Base-by-base conservation (phyloP, 2,797 vertebrate genomes). In the Micropoecilia bifurca region DNA sequence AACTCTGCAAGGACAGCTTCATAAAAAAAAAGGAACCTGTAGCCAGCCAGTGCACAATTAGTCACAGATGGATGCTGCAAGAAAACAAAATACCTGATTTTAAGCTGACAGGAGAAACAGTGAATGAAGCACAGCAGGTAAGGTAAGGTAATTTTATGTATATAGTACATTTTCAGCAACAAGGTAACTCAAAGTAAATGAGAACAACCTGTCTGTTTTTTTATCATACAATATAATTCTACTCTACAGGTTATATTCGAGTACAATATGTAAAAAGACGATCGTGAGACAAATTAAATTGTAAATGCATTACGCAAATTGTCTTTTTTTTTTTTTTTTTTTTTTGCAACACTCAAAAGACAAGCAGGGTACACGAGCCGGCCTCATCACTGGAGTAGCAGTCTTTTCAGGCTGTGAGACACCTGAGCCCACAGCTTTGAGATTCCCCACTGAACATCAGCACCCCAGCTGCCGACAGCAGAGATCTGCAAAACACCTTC, bases 1-100 rank as follows among this genome's bases (percentile, higher is more conserved):
- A 91, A 95, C 93, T 47, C 80, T 80, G 88, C 89, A 90, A 93
- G 92, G 84, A 90, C 91, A 79, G 77, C 79, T 88, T 90, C 71
- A 82, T 82, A 77, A 87, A 90, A 87, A 90, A 90, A 88, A 89
- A 78, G 87, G 88, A 88, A 91, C 88, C 88, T 88, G 84, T 68
- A 89, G 80, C 83, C 89, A 89, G 80, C 83, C 89, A 82, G 80
- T 80, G 87, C 79, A 88, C 80, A 87, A 74, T 91, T 78, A 83
- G 83, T 86, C 84, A 84, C 71, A 88, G 71, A 91, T 80, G 76
- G 83, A 86, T 84, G 80, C 53, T 73, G 59, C 89, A 84, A 78
- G 80, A 87, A 88, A 86, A 81, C 59, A 85, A 43, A 68, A 68
- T 28, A 25, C 63, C 8, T 48, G 76, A 59, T 78, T 82, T 91